These are phyloP conservation scores for Endotricha flammealis DNA, from an alignment of 2,888 invertebrate species.

Conservation along the genomic window DNA sequence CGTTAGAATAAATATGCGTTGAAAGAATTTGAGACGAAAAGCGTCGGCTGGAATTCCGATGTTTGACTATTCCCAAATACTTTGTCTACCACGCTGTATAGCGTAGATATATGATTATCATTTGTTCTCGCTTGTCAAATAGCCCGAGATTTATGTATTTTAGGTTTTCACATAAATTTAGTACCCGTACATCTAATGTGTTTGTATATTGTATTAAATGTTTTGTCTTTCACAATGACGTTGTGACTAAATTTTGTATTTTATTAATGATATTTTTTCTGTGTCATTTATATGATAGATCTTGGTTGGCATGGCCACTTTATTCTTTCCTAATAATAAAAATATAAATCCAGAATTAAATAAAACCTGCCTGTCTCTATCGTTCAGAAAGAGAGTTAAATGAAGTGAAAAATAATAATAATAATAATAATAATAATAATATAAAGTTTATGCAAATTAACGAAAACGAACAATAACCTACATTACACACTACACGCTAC, in stretches of 20 bases:
- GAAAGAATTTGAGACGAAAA: not conserved
- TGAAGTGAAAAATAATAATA: too few relatives aligned
- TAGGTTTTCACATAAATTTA: not conserved
- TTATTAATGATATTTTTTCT: not conserved
- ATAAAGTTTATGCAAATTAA: too few relatives aligned
- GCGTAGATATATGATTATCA: not conserved
- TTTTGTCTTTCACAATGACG: not conserved
- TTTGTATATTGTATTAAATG: not conserved
- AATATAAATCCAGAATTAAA: too few relatives aligned
- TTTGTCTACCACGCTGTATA: not conserved
- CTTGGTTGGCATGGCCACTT: too few relatives aligned
- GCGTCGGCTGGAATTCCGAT: not conserved
- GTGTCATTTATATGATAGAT: too few relatives aligned
- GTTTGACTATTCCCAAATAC: not conserved
- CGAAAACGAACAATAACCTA: too few relatives aligned
- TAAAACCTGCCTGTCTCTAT: too few relatives aligned
- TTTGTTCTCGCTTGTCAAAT: conserved; percentile 2
- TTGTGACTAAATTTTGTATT: not conserved
- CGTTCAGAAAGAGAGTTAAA: too few relatives aligned
- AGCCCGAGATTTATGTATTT: not conserved
- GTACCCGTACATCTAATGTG: not conserved
- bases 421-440: too few relatives aligned
- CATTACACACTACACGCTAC: too few relatives aligned
- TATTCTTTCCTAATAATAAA: too few relatives aligned
- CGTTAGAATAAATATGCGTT: not conserved